Evolutionary conservation across 2,888 invertebrate genomes (phyloP).

Genomic region (Dryococelus australis): DNA sequence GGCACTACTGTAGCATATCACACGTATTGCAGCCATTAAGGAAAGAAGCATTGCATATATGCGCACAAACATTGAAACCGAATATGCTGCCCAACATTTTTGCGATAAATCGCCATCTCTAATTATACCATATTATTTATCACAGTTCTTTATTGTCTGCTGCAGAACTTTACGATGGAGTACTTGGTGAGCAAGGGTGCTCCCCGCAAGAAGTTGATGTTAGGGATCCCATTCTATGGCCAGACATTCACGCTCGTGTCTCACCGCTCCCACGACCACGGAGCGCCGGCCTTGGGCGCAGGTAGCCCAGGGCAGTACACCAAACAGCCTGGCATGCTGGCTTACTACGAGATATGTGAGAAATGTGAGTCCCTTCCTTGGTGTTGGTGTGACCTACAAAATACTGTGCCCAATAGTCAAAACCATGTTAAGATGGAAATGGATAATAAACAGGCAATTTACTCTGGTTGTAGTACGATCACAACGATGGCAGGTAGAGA

Average conservation of each 20-base stretch:
- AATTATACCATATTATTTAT: too few species aligned
- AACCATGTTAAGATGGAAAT: background rate
- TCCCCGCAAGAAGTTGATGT: constrained; percentile 75
- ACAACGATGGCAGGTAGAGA: constrained; percentile 72
- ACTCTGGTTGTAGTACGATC: constrained; percentile 62
- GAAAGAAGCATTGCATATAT: too few species aligned
- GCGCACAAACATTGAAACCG: too few species aligned
- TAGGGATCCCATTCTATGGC: constrained; percentile 88
- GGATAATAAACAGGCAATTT: background rate
- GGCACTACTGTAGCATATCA: too few species aligned
- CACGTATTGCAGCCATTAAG: too few species aligned
- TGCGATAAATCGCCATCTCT: too few species aligned
- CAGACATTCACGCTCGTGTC: constrained; percentile 76
- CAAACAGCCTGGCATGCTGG: constrained; percentile 85
- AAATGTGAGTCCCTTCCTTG: constrained; percentile 51
- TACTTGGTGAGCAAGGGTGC: constrained; percentile 77
- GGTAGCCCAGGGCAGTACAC: constrained; percentile 84
- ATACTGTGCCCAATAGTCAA: background rate
- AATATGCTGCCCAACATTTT: too few species aligned
- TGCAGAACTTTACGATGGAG: constrained; percentile 81
- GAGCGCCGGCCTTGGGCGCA: constrained; percentile 73
- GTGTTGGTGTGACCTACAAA: background rate
- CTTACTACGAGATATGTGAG: constrained; percentile 86
- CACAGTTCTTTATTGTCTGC: constrained; percentile 46
- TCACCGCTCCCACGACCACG: constrained; percentile 59